Conservation (phyloP, 2,113 vertebrate species). For the Misgurnus mizolepis region DNA sequence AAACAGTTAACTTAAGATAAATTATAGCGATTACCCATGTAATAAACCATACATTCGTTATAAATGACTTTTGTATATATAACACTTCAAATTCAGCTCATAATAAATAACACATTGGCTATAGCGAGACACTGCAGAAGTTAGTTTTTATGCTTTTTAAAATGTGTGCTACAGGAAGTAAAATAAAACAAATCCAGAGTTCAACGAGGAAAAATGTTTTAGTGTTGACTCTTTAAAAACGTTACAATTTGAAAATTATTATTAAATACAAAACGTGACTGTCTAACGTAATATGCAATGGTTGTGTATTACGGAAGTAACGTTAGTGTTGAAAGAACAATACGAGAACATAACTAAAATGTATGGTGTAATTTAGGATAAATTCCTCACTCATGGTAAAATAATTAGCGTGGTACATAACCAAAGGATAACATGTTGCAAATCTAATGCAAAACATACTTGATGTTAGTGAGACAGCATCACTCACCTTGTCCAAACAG, state of each 20-base stretch:
- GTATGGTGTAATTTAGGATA: neutral
- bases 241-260: neutral
- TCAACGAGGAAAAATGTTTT: neutral
- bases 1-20: neutral
- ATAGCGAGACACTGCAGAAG: neutral
- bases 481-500: slow-evolving; percentile 91
- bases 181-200: slow-evolving; percentile 26
- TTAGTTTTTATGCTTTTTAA: neutral
- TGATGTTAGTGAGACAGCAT: neutral
- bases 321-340: neutral
- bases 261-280: neutral
- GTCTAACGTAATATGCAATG: neutral
- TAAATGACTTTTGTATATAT: neutral
- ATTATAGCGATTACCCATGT: neutral
- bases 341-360: neutral
- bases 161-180: slow-evolving; percentile 42
- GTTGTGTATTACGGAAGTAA: neutral
- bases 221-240: neutral
- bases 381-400: neutral
- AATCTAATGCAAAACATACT: neutral
- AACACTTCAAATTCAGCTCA: neutral
- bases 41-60: neutral
- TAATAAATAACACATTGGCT: neutral
- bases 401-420: neutral
- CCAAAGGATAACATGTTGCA: neutral